Evolutionary conservation across 2,888 invertebrate species (phyloP), one percentile per base, ranked within the genome.

Genomic region (Frankliniella fusca): DNA sequence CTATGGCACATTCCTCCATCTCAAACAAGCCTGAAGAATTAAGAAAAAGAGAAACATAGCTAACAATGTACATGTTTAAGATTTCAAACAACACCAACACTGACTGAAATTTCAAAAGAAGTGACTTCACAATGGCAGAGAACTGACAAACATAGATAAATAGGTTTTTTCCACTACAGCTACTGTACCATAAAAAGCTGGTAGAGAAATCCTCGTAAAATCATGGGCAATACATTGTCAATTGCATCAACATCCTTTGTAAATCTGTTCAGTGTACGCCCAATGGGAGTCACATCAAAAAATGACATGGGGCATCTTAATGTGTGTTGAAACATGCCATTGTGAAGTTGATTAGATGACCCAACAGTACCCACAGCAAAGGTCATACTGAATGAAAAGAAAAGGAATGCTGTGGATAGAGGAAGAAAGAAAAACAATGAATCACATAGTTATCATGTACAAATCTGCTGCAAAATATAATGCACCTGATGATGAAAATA

Each of bases 211-310:
- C 92, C 92, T 86, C 93, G 90, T 87, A 94, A 89, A 85, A 91
- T 93, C 91, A 92, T 91, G 81, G 93, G 93, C 87, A 93, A 90
- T 86, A 91, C 90, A 88, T 92, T 93, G 90, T 94, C 93, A 88
- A 93, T 88, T 86, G 92, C 90, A 88, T 94, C 93, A 85, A 93
- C 89, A 88, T 94, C 93, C 90, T 93, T 93, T 88, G 92, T 91
- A 90, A 93, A 93, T 85, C 94, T 91, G 90, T 94, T 94, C 88
- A 94, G 91, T 87, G 94, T 91, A 87, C 95, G 91, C 88, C 95
- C 94, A 84, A 93, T 90, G 84, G 95, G 94, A 86, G 94, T 95
- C 85, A 94, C 93, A 89, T 95, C 94, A 90, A 93, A 94, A 91
- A 94, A 94, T 87, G 92, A 91, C 88, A 91, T 89, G 83, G 94